These are phyloP conservation scores for Phyllostomus discolor DNA, from an alignment of 2,113 vertebrate species.

Conservation along the genomic window DNA sequence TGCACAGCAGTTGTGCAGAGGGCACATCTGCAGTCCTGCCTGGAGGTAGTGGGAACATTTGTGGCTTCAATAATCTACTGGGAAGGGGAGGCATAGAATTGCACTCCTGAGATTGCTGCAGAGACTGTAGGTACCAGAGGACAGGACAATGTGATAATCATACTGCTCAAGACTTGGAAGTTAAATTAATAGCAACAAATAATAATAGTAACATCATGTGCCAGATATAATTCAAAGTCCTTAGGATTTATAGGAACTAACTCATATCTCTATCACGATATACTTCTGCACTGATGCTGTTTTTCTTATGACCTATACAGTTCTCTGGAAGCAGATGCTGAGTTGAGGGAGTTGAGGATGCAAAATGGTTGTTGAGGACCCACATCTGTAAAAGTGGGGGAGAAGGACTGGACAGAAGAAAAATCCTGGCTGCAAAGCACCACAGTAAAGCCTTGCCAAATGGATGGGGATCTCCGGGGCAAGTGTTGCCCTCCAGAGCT, in stretches of 20 bases:
- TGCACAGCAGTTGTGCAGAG: background rate
- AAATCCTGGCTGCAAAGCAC: background rate
- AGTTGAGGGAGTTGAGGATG: background rate
- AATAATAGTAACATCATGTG: background rate
- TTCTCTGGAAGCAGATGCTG: background rate
- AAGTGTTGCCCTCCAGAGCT: background rate
- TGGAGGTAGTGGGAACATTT: background rate
- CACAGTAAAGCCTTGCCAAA: too few relatives aligned
- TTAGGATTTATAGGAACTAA: background rate
- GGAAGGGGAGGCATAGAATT: background rate
- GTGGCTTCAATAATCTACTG: background rate
- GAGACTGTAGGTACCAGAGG: background rate
- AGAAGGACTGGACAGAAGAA: background rate
- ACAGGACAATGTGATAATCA: background rate
- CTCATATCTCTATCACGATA: background rate
- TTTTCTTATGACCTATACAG: background rate
- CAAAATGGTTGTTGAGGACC: background rate
- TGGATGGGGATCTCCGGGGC: background rate
- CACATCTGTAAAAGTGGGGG: background rate
- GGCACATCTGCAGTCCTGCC: background rate
- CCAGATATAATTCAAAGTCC: background rate
- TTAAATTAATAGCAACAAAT: background rate
- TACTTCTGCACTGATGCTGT: background rate
- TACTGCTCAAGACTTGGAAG: background rate
- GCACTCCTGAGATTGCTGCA: background rate